Percentiles rank a stretch among this genome's conserved stretches.
These are phyloP conservation scores for Acleris cristana DNA, from an alignment of 2,888 invertebrate species.

Conservation along the genomic window DNA sequence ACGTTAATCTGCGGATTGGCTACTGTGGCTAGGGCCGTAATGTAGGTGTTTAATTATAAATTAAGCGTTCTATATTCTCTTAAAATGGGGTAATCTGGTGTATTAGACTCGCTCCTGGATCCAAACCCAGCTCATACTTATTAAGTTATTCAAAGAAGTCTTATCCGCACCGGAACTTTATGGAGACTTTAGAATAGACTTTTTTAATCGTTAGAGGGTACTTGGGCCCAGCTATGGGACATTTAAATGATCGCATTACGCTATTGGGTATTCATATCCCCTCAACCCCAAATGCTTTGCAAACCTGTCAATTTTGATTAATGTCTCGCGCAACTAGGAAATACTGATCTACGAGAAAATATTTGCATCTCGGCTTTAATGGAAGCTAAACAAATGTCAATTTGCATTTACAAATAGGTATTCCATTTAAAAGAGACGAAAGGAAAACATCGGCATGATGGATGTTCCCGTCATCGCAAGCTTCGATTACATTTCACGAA, in stretches of 20 bases:
- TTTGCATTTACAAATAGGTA: conserved; percentile 66
- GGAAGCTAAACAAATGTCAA: conserved; percentile 56
- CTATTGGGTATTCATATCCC: not conserved
- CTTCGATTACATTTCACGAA: conserved; percentile 73
- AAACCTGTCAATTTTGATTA: conserved; percentile 27
- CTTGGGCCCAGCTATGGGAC: too few relatives aligned
- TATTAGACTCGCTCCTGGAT: too few relatives aligned
- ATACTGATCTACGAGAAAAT: conserved; percentile 29
- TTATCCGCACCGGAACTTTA: too few relatives aligned
- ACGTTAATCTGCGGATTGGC: too few relatives aligned
- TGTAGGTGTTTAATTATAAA: too few relatives aligned
- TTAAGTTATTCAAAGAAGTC: not conserved
- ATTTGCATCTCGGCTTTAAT: conserved; percentile 38
- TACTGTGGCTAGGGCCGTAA: too few relatives aligned
- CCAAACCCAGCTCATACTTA: not conserved
- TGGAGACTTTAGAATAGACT: too few relatives aligned
- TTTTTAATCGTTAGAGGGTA: too few relatives aligned
- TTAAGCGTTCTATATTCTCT: too few relatives aligned
- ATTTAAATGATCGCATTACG: too few relatives aligned
- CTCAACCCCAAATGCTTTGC: not conserved
- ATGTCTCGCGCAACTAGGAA: conserved; percentile 26
- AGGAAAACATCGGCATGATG: conserved; percentile 68
- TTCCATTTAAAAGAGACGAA: conserved; percentile 64
- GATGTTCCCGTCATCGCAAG: conserved; percentile 61
- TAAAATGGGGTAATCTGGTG: too few relatives aligned